Evolutionary conservation across 2,113 vertebrate genomes (phyloP).

Genomic region (Paralichthys olivaceus): DNA sequence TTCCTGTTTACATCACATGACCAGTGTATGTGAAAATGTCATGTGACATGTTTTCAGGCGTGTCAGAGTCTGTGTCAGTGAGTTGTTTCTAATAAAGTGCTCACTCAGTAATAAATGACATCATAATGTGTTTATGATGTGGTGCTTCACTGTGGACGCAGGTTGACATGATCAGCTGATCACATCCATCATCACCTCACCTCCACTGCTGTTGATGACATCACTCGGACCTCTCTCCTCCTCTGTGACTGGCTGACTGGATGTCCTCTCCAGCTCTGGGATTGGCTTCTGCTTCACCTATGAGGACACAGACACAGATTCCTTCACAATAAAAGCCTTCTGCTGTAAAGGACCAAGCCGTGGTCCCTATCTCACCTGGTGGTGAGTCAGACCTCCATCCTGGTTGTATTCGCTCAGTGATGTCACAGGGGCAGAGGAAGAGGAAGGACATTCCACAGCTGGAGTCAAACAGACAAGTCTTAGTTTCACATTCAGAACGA

Average conservation of each 20-base stretch:
- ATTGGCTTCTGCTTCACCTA: slow-evolving; percentile 39
- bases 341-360: neutral
- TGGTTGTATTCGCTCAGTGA: slow-evolving; percentile 4
- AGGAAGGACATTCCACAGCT: slow-evolving; percentile 55
- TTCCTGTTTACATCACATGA: too few relatives aligned
- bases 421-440: slow-evolving; percentile 12
- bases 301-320: neutral
- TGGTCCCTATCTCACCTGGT: slow-evolving; percentile 34
- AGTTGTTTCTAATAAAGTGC: too few relatives aligned
- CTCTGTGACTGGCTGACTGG: slow-evolving; percentile 24
- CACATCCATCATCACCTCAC: slow-evolving; percentile 30
- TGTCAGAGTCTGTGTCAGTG: too few relatives aligned
- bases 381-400: neutral
- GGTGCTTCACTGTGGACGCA: too few relatives aligned
- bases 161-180: too few relatives aligned
- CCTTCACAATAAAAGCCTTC: slow-evolving; percentile 38
- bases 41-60: too few relatives aligned
- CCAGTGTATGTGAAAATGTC: too few relatives aligned
- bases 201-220: slow-evolving; percentile 36
- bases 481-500: neutral
- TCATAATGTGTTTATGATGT: too few relatives aligned
- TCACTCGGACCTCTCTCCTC: slow-evolving; percentile 14
- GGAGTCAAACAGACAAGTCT: neutral
- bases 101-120: too few relatives aligned
- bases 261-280: slow-evolving; percentile 7